Percentiles rank a stretch among this genome's conserved stretches.
phyloP scores from a whole-genome alignment of 2,113 vertebrate species.

The Ahaetulla prasina region DNA sequence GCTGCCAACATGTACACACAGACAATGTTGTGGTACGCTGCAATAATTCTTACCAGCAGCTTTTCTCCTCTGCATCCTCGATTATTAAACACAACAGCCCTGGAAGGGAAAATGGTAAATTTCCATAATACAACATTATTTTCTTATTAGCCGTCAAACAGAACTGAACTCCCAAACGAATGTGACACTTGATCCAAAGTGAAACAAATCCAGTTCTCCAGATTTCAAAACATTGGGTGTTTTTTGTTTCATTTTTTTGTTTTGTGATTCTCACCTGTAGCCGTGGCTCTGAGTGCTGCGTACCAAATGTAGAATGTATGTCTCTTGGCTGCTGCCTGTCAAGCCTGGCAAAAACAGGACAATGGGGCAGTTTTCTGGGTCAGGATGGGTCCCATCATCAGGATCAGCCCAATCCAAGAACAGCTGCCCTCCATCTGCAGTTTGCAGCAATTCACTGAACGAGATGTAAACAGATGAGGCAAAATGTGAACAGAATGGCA shows the following conservation, averaged over 20 bases:
- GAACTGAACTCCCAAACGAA: not conserved
- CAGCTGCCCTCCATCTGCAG: constrained; percentile 78
- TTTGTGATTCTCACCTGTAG: constrained; percentile 68
- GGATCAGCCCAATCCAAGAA: constrained; percentile 79
- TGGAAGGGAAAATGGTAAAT: constrained; percentile 26
- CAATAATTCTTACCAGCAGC: constrained; percentile 70
- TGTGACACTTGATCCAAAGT: not conserved
- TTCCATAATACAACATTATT: not conserved
- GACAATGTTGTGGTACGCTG: too few relatives aligned
- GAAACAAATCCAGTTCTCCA: not conserved
- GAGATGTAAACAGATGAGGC: not conserved
- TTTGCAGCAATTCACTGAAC: constrained; percentile 73
- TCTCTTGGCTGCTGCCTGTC: constrained; percentile 75
- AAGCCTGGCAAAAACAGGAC: constrained; percentile 80
- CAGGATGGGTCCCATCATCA: constrained; percentile 56
- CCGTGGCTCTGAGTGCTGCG: constrained; percentile 66
- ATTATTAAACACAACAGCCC: constrained; percentile 82
- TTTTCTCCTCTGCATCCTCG: constrained; percentile 76
- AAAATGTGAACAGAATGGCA: not conserved
- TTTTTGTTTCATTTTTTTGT: too few relatives aligned
- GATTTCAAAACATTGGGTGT: not conserved
- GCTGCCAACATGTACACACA: not conserved
- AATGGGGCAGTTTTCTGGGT: constrained; percentile 68
- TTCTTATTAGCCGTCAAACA: not conserved
- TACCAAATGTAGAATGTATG: constrained; percentile 73